Base-by-base conservation (phyloP, 2,113 vertebrate genomes). In the Deroptyus accipitrinus region DNA sequence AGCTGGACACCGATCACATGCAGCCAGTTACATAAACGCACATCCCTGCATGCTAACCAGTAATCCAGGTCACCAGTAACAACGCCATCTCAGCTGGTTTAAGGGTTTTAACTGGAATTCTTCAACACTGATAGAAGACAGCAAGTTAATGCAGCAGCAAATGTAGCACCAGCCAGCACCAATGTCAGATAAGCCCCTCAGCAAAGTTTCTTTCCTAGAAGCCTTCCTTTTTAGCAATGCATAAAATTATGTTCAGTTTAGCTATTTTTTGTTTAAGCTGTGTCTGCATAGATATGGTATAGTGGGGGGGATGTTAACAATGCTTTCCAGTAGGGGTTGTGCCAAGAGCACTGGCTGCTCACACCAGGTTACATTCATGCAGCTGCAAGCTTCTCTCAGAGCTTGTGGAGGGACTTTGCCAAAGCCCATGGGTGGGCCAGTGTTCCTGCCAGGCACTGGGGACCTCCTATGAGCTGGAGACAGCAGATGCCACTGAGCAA, bases 251-350 rank as follows among this genome's bases (percentile, higher is more conserved):
- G 24, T 42, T 67, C 31, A 33, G 61, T 33, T 59, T 35, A 39
- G 18, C 23, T 55, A 8, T 16, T 37, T 62, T 68, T 59, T n/a
- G 25, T 30, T 62, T 51, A 52, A 52, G 5, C 31, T n/a, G 35
- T 42, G 25, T 5, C 72, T 49, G 49, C 12, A 3, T 27, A 5
- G 25, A 30, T 15, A 10, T 9, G n/a, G 1, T 9, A 4, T 2
- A 23, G 27, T 0, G 30, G 35, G 42, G 9, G 9, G 8, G 4
- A 17, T 2, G n/a, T 7, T 39, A n/a, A 22, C 2, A 2, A 4
- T 10, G 10, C 31, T 41, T 55, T 19, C 42, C 62, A 49, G 42
- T 3, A 10, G 27, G 48, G 13, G 15, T 57, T 37, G 20, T 1
- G 1, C 48, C 3, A 13, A 39, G n/a, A 23, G n/a, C 70, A 23